Conservation (phyloP, 2,888 invertebrate species). For the Drosophila robusta region DNA sequence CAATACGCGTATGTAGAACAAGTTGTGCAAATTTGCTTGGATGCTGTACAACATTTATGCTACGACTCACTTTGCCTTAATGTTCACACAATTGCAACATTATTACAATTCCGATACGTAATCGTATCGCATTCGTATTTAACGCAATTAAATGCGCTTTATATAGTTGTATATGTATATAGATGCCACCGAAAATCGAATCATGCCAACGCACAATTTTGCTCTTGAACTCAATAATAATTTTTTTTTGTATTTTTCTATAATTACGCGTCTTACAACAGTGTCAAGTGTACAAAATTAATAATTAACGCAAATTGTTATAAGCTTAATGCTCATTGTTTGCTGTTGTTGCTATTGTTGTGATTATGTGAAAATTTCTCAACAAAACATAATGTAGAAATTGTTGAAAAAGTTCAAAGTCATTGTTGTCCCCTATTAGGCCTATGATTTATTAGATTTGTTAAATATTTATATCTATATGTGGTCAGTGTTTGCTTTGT, state of each 20-base stretch:
- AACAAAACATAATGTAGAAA: constrained; percentile 35
- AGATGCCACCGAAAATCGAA: constrained; percentile 38
- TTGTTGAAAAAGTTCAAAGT: constrained; percentile 40
- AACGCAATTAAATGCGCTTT: constrained; percentile 73
- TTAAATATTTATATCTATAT: constrained; percentile 47
- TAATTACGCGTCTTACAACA: constrained; percentile 59
- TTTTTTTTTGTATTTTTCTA: constrained; percentile 39
- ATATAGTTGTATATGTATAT: constrained; percentile 59
- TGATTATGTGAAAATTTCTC: constrained; percentile 45
- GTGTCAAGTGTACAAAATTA: constrained; percentile 65
- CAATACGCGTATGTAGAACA: constrained; percentile 37
- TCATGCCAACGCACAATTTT: constrained; percentile 13
- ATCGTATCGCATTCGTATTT: constrained; percentile 10
- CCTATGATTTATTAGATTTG: constrained; percentile 46
- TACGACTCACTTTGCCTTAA: constrained; percentile 60
- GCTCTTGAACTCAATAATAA: constrained; percentile 72
- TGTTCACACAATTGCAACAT: constrained; percentile 29
- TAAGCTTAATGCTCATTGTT: constrained; percentile 28
- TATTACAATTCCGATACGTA: constrained; percentile 18
- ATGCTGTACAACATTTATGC: background rate
- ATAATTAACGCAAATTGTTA: constrained; percentile 50
- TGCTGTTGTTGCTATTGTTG: constrained; percentile 12
- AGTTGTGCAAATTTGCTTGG: constrained; percentile 30
- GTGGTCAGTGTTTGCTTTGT: constrained; percentile 55
- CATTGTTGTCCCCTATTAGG: constrained; percentile 50